Base-by-base conservation (phyloP, 2,113 vertebrate genomes). In the Oreochromis niloticus region DNA sequence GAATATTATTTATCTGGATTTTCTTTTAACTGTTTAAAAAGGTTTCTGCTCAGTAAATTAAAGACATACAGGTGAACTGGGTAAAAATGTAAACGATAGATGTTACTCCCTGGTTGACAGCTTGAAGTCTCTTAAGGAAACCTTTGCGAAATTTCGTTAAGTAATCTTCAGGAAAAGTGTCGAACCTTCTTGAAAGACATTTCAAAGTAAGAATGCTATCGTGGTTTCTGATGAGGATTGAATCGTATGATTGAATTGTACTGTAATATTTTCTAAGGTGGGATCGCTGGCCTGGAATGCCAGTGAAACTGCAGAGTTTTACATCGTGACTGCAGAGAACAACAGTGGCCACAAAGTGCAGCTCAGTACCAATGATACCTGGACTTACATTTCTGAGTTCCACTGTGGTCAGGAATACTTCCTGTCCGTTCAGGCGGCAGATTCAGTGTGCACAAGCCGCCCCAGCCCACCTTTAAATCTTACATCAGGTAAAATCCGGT, bases 351-450 rank as follows among this genome's bases (percentile, higher is more conserved):
- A 95, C 85, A 88, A 12, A 61, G 55, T 95, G 61, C 83, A 91
- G 75, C 92, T 96, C 54, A 94, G 83, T 86, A 96, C 96, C 59
- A 93, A 88, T 6, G 83, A 88, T 7, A 96, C 95, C 52, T 92
- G 78, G 41, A 92, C 95, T 19, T 90, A 87, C 16, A 83, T 97
- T 80, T 94, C 93, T 3, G 96, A 95, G 81, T 94, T 97, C 39
- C 30, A 16, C 6, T 97, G 97, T 61, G 96, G 97, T 24, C 87
- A 96, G 61, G 54, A 90, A 52, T 97, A 97, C 86, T 94, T 78
- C 85, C 78, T 97, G 52, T 96, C 93, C 1, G 95, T 97, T 22
- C 86, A 85, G 79, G 96, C 96, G 0, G 86, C 81, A 2, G 95
- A 96, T 50, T 82, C 91, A 0, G 79, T 80, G 61, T 97, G 97